Base-by-base conservation (phyloP, 2,797 vertebrate genomes). In the Gallinago nigripennis region DNA sequence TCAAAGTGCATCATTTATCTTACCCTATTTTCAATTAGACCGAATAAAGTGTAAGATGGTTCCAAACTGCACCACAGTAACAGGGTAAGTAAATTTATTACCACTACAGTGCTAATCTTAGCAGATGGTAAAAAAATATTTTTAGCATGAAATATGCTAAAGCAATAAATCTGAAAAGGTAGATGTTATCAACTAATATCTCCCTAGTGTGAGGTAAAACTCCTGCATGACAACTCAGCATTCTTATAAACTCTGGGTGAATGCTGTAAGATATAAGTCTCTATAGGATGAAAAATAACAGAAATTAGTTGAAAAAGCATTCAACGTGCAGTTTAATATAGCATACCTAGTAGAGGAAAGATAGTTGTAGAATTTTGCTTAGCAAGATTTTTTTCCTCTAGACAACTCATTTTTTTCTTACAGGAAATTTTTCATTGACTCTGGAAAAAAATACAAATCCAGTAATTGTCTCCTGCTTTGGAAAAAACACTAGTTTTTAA, bases 1-100 rank as follows among this genome's bases (percentile, higher is more conserved):
- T 97, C 97, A 97, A 97, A 98, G 97, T 97, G 97, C 91, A 96
- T 97, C 97, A 97, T 98, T 98, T 98, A 98, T 98, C 98, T 98
- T 98, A 97, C 86, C 97, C 97, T 97, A 95, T 97, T 98, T 98
- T 98, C 98, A 98, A 98, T 98, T 98, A 98, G 97, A 95, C 96
- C 8, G 11, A 96, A 97, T 93, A 95, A 96, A 96, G 94, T 95
- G 84, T 93, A 97, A 97, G 97, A 97, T 86, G 86, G 96, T 97
- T 98, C 97, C 97, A 98, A 98, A 97, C 95, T 97, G 94, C 93
- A 98, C 97, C 97, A 98, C 90, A 96, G 95, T 82, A 98, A 97
- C 95, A 92, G 97, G 95, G 96, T 94, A 96, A 98, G 97, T 96
- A 97, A 98, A 98, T 98, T 98, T 98, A 98, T 98, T 98, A 96